phyloP scores from a whole-genome alignment of 2,888 invertebrate species.

The Andricus quercusramuli region DNA sequence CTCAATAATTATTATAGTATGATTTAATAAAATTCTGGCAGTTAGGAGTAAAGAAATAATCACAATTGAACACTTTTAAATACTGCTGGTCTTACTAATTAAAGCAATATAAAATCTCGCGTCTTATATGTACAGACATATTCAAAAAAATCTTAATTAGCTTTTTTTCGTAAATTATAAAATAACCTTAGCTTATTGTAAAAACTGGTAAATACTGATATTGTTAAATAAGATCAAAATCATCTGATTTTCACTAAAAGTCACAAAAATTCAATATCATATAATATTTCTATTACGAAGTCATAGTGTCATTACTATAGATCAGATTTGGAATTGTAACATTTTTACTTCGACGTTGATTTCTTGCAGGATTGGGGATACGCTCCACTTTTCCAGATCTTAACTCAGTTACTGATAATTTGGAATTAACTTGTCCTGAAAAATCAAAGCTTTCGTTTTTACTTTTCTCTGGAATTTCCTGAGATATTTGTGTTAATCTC shows the following conservation, averaged over 20 bases:
- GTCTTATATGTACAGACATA: conserved; percentile 3
- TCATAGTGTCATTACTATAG: background rate
- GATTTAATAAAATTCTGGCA: background rate
- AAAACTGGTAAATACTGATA: background rate
- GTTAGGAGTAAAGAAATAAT: conserved; percentile 8
- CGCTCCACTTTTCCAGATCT: conserved; percentile 15
- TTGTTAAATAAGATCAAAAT: background rate
- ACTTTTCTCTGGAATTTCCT: background rate
- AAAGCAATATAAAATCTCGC: background rate
- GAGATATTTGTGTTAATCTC: background rate
- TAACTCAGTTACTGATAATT: background rate
- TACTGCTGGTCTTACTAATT: background rate
- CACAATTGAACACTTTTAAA: background rate
- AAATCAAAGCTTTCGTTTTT: background rate
- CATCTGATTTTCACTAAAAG: background rate
- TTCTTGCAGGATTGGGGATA: background rate
- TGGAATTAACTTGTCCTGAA: background rate
- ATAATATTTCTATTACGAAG: background rate
- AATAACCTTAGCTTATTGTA: background rate
- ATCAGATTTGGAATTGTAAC: background rate
- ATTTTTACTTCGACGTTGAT: background rate
- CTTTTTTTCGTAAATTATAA: background rate
- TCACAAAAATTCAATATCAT: background rate
- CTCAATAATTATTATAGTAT: background rate
- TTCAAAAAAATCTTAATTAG: background rate